These are phyloP conservation scores for Saccopteryx bilineata DNA, from an alignment of 2,113 vertebrate species.

Conservation along the genomic window DNA sequence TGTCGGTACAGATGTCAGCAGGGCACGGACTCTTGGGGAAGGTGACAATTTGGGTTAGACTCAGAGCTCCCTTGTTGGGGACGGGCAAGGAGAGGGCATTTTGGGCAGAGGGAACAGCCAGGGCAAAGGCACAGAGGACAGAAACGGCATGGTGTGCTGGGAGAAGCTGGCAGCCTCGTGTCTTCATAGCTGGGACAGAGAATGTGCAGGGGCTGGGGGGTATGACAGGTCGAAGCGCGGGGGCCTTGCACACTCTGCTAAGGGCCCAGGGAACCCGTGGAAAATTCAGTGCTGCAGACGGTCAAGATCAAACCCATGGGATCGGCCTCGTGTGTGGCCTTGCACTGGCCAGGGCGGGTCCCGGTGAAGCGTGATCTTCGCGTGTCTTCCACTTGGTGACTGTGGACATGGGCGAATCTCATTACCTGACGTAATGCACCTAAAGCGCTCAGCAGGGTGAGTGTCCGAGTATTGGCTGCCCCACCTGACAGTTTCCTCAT, in stretches of 20 bases:
- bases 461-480: neutral
- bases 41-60: neutral
- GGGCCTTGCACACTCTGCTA: neutral
- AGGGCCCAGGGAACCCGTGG: neutral
- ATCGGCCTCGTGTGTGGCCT: neutral
- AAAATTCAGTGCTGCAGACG: accelerated
- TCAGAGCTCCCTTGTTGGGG: no score
- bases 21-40: neutral
- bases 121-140: neutral
- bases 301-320: neutral
- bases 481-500: neutral
- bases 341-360: no score
- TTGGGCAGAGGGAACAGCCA: neutral
- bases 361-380: no score
- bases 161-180: accelerated
- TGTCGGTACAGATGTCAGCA: accelerated
- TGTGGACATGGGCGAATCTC: neutral
- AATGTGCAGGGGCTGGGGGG: no score
- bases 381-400: neutral
- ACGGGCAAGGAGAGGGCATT: neutral
- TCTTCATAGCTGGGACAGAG: neutral
- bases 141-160: neutral
- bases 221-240: neutral
- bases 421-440: neutral
- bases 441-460: accelerated